Base-by-base conservation (phyloP, 2,888 invertebrate species). In the Dynastes grantii region DNA sequence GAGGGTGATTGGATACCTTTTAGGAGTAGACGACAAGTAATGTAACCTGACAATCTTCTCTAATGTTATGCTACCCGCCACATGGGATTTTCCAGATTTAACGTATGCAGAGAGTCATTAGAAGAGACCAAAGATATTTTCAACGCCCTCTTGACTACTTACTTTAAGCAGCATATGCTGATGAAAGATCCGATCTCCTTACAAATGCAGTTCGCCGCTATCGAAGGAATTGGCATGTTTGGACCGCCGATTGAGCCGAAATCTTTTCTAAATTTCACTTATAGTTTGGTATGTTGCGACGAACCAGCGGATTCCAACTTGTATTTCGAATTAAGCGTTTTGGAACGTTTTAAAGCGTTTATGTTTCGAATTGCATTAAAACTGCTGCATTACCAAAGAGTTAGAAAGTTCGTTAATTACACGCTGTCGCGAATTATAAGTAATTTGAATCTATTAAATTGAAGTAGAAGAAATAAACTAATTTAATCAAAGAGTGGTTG, bases 21-120 rank as follows among this genome's bases (percentile, higher is more conserved):
- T 97, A 81, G 98, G 97, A 2, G 92, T 97, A 79, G 92, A 95
- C 82, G 96, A 97, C 83, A 92, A 91, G 93, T 94, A 83, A 86
- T n/a, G 2, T 22, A 11, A 49, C 2, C 13, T 5, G 22, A 16
- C 13, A 65, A 9, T 40, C 9, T 29, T 27, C 9, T 40, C 32
- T 5, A 37, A 5, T 4, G 32, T 0, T 37, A 4, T 5, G 32
- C 32, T 37, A 22, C 22, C 22, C 0, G 32, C 32, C 32, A 37
- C 32, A 5, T 37, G 32, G 32, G 32, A 37, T 37, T 37, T 76
- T 78, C 58, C 86, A 94, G 95, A 83, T 95, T 93, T 87, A 95
- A 95, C 85, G 89, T 95, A 2, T 95, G 95, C 85, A 91, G 92
- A 2, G 90, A 90, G 1, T 91, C 91, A 3, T 90, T 92, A 76